A percentile compares a stretch with the other conserved stretches of the same genome.
Conservation (phyloP, 2,888 invertebrate species). For the Brachycybe producta region DNA sequence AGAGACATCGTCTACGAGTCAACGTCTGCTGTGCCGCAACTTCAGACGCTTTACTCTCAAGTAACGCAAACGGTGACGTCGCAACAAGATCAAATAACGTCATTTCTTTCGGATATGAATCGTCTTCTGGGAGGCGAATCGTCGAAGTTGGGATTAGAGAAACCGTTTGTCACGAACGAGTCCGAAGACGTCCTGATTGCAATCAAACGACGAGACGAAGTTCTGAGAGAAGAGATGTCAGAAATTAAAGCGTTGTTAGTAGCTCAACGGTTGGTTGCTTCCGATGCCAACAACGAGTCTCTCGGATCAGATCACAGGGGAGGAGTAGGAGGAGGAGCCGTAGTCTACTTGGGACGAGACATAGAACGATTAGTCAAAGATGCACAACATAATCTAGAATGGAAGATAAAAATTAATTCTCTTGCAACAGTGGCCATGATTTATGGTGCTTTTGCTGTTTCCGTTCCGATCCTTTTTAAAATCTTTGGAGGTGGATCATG, state of each 20-base stretch:
- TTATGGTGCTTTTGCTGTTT: constrained; percentile 30
- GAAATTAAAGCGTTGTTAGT: constrained; percentile 26
- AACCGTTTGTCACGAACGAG: not conserved
- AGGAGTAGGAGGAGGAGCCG: constrained; percentile 2
- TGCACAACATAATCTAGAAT: constrained; percentile 30
- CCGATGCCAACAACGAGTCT: not conserved
- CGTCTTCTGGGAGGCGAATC: constrained; percentile 12
- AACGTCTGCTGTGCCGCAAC: not conserved
- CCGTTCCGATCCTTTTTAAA: constrained; percentile 25
- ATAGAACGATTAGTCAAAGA: constrained; percentile 28
- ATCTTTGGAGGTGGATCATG: constrained; percentile 2
- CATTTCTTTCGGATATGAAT: constrained; percentile 23
- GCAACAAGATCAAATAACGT: constrained; percentile 22
- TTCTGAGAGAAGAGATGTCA: constrained; percentile 26
- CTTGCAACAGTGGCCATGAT: constrained; percentile 29
- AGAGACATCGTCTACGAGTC: constrained; percentile 44
- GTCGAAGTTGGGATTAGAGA: not conserved
- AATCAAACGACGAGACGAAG: constrained; percentile 25
- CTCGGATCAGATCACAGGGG: no score
- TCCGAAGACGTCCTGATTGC: constrained; percentile 16
- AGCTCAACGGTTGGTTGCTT: not conserved
- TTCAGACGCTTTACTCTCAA: constrained; percentile 22
- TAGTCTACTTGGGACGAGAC: constrained; percentile 31
- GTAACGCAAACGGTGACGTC: constrained; percentile 12
- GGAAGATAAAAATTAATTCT: constrained; percentile 31